Conservation (phyloP, 2,888 invertebrate species). For the Macaria notata region DNA sequence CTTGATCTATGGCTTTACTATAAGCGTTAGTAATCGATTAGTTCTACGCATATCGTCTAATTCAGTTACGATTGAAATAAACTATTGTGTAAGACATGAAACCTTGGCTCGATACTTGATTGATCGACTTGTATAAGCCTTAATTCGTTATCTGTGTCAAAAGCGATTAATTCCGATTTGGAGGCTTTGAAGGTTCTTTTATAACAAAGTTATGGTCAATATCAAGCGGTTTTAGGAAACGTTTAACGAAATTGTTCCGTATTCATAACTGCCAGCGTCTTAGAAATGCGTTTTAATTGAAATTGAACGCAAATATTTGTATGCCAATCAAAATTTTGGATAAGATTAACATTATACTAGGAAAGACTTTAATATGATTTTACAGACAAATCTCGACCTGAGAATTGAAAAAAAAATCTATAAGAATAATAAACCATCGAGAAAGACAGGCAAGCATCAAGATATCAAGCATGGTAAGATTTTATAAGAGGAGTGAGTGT, state of each 20-base stretch:
- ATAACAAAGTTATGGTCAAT: neutral
- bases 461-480: neutral
- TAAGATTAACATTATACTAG: no score
- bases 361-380: no score
- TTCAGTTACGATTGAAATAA: conserved; percentile 59
- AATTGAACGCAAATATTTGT: no score
- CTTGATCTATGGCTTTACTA: conserved; percentile 39
- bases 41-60: conserved; percentile 65
- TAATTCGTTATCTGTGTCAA: conserved; percentile 11
- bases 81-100: conserved; percentile 54
- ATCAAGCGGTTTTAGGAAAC: neutral
- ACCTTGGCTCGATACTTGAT: conserved; percentile 36
- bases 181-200: neutral
- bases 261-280: no score
- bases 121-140: conserved; percentile 30
- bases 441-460: neutral
- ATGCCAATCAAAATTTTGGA: no score
- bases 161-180: conserved; percentile 16
- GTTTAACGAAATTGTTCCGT: no score
- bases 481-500: conserved; percentile 3
- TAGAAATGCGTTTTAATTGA: no score
- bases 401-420: no score
- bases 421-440: no score
- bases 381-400: no score
- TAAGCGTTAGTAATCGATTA: conserved; percentile 58